Base-by-base conservation (phyloP, 2,797 vertebrate genomes). In the Ctenosaura bakeri region DNA sequence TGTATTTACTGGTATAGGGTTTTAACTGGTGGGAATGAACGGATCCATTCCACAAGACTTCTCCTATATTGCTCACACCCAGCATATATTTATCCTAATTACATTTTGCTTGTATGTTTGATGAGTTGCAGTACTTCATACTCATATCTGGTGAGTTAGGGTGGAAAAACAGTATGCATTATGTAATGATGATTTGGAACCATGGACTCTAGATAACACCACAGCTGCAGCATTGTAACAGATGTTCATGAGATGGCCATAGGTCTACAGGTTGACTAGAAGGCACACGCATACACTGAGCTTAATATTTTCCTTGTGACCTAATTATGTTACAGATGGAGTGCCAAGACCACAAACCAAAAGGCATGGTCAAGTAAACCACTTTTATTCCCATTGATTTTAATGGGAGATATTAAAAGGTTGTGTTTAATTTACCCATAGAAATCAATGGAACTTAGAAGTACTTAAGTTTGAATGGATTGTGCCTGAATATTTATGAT, bases 241-340 rank as follows among this genome's bases (percentile, higher is more conserved):
- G 59, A 62, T 22, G 22, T 95, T 92, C 86, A 94, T 95, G 79
- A 92, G 94, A 89, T 73, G 88, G 59, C 20, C 54, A 82, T 20
- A 20, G 20, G 80, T n/a, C 54, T 82, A 22, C 18, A 82, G n/a
- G 10, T 82, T 46, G 80, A 82, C n/a, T 59, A 59, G n/a, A 62
- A 82, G n/a, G n/a, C 20, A 59, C 78, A 81, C 93, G 82, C 5
- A 83, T 50, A 86, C 88, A 35, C 74, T 91, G 90, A 91, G 88
- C 16, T 29, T 93, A 93, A 93, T 90, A 90, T 92, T 94, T 94
- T 92, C 18, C 85, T 94, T 91, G 90, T 89, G 88, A 85, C 90
- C 92, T 91, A 85, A 88, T 87, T 95, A 79, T 93, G 89, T 87
- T 87, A 38, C 14, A 8, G 13, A 22, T 85, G 91, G 89, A 89